phyloP scores from a whole-genome alignment of 2,888 invertebrate genomes.

The Neria commutata region DNA sequence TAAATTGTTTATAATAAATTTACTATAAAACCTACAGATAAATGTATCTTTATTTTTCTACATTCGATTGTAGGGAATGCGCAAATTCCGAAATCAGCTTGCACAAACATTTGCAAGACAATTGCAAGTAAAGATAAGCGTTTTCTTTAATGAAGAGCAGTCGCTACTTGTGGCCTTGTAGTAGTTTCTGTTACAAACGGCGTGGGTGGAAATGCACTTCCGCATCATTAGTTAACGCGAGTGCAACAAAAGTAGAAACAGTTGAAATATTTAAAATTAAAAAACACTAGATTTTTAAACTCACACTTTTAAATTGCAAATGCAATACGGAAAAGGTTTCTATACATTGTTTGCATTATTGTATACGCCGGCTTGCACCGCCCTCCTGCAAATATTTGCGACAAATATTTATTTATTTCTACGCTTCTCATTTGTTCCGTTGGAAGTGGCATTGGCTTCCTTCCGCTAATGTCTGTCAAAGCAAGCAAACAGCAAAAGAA shows the following conservation, averaged over 20 bases:
- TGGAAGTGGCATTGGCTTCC: neutral
- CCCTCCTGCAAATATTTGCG: neutral
- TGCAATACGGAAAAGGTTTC: neutral
- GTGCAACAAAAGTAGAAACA: neutral
- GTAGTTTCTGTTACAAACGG: too few relatives aligned
- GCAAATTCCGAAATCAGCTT: neutral
- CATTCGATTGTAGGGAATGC: too few relatives aligned
- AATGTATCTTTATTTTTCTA: too few relatives aligned
- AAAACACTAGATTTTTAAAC: too few relatives aligned
- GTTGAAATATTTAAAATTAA: neutral
- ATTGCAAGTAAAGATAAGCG: neutral
- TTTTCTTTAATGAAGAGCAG: too few relatives aligned
- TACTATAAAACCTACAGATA: too few relatives aligned
- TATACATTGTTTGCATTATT: too few relatives aligned
- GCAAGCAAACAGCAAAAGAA: neutral
- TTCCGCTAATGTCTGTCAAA: slow-evolving; percentile 10
- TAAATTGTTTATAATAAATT: too few relatives aligned
- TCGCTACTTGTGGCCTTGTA: too few relatives aligned
- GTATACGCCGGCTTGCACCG: too few relatives aligned
- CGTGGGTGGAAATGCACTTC: neutral
- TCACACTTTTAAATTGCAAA: neutral
- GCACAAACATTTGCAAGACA: neutral
- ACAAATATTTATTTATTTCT: too few relatives aligned
- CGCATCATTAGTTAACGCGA: neutral
- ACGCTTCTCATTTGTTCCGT: neutral